Percentiles rank a stretch among this genome's conserved stretches.
phyloP scores from a whole-genome alignment of 2,797 vertebrate genomes.

The Sarcophilus harrisii region DNA sequence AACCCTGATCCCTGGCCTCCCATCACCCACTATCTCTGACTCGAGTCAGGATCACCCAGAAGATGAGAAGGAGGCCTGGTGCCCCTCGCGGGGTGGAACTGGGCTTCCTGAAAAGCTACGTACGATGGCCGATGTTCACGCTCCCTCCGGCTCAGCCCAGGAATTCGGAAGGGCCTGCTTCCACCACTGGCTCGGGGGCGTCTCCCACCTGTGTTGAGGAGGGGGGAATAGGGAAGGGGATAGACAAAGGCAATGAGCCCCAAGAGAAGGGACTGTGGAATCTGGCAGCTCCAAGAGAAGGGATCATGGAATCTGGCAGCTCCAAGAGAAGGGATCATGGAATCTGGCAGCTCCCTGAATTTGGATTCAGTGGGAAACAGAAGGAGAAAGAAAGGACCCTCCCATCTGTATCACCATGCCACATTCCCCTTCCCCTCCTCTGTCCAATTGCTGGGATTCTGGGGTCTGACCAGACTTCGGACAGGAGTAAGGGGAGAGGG shows the following conservation, averaged over 20 bases:
- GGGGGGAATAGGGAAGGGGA: background rate
- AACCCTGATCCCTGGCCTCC: background rate
- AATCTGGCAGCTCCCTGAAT: background rate
- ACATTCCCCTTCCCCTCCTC: background rate
- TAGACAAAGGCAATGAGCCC: constrained; percentile 25
- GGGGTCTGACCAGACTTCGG: background rate
- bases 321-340: background rate
- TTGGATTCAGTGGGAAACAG: background rate
- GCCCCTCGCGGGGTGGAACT: background rate
- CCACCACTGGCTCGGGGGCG: constrained; percentile 84
- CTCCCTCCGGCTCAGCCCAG: constrained; percentile 91
- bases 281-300: background rate
- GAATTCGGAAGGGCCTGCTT: constrained; percentile 94
- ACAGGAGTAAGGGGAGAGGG: background rate
- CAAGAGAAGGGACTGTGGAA: background rate
- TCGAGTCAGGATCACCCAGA: background rate
- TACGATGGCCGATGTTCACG: constrained; percentile 88
- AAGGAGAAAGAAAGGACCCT: background rate
- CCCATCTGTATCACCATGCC: background rate
- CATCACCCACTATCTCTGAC: background rate
- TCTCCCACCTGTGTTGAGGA: constrained; percentile 84
- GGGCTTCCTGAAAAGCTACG: background rate
- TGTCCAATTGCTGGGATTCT: background rate
- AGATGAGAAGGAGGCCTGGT: rapidly evolving
- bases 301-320: background rate